Evolutionary conservation across 2,888 invertebrate genomes (phyloP).

Genomic region (Sycophila texana): DNA sequence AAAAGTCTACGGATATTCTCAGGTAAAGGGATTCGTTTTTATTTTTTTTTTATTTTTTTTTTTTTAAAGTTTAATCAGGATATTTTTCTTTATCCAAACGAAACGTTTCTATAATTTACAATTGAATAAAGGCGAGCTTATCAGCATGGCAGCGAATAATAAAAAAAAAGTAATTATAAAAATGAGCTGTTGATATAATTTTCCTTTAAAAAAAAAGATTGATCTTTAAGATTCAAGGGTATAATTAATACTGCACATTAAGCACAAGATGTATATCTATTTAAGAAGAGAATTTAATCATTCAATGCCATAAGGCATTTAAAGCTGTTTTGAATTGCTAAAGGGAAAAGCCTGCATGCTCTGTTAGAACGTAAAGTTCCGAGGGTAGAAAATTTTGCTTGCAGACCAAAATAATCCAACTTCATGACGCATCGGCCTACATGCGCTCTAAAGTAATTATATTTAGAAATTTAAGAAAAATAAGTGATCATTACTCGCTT

Average conservation of each 20-base stretch:
- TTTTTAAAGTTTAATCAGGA: too few species aligned
- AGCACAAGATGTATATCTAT: conserved; percentile 26
- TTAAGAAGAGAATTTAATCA: conserved; percentile 27
- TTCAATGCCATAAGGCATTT: conserved; percentile 38
- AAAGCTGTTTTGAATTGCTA: conserved; percentile 47
- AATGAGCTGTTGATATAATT: too few species aligned
- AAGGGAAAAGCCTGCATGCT: not conserved
- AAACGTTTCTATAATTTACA: too few species aligned
- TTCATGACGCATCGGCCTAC: too few species aligned
- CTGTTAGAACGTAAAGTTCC: not conserved
- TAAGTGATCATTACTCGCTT: not conserved
- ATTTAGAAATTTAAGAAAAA: not conserved
- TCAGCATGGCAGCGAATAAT: too few species aligned
- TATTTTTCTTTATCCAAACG: too few species aligned
- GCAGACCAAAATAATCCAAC: not conserved
- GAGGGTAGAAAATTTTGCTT: not conserved
- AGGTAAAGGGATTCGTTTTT: conserved; percentile 76
- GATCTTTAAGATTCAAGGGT: conserved; percentile 1
- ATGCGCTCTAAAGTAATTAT: too few species aligned
- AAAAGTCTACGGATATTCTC: conserved; percentile 95
- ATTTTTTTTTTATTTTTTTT: too few species aligned
- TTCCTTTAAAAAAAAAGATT: not conserved
- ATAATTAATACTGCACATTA: conserved; percentile 5
- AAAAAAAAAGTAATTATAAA: too few species aligned
- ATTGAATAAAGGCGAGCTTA: too few species aligned